A percentile compares a stretch with the other conserved stretches of the same genome.
Evolutionary conservation across 2,888 invertebrate species (phyloP).

Genomic region (Acanthosepion lycidas): DNA sequence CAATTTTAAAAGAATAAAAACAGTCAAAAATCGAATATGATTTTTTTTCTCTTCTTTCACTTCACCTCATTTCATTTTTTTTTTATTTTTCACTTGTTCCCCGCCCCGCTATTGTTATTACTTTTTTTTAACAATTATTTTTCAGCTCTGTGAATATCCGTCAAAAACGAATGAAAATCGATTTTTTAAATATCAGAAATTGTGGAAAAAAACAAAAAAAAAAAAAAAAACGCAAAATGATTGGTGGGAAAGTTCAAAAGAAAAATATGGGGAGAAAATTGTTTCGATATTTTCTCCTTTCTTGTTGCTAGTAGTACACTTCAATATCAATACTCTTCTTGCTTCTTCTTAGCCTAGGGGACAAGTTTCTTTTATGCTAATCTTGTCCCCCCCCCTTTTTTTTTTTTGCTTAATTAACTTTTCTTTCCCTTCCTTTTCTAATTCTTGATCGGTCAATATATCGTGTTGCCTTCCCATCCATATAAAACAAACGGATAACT

Average conservation of each 20-base stretch:
- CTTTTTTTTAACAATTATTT: neutral
- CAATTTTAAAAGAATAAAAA: neutral
- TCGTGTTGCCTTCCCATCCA: too few relatives aligned
- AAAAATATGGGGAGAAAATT: too few relatives aligned
- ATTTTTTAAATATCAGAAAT: neutral
- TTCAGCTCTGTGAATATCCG: neutral
- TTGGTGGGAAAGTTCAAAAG: too few relatives aligned
- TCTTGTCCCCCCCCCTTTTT: neutral
- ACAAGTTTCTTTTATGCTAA: neutral
- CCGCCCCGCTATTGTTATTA: too few relatives aligned
- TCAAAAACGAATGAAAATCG: neutral
- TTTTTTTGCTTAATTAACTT: neutral
- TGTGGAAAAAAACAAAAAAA: neutral
- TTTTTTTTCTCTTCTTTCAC: neutral
- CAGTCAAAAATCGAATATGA: neutral
- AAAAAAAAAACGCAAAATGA: neutral
- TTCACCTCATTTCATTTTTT: neutral
- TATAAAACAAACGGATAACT: too few relatives aligned
- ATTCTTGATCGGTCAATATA: too few relatives aligned
- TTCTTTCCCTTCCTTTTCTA: neutral
- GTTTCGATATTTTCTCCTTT: too few relatives aligned
- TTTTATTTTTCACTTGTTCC: neutral
- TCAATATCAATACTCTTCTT: too few relatives aligned
- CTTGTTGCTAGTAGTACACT: too few relatives aligned
- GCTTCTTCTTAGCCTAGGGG: neutral